phyloP scores from a whole-genome alignment of 2,113 vertebrate species.

The Arvicanthis niloticus region DNA sequence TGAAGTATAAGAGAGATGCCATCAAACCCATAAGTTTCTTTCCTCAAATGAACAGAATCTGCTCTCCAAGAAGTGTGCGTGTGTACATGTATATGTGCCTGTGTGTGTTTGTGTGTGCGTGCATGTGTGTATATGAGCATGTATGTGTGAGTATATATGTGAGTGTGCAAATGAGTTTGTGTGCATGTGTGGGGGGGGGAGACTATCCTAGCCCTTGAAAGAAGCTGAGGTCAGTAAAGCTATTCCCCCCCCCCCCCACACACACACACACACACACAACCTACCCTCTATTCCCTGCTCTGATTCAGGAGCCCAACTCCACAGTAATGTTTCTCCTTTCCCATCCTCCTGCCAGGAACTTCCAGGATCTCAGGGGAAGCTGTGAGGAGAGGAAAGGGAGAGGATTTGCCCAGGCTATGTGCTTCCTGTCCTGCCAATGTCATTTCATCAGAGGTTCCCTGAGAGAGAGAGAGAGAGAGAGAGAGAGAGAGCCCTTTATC shows the following conservation, averaged over 20 bases:
- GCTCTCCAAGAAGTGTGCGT: not conserved
- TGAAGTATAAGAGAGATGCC: slow-evolving; percentile 54
- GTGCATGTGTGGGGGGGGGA: not conserved
- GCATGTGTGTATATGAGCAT: not conserved
- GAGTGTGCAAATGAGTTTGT: not conserved
- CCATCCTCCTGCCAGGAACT: slow-evolving; percentile 47
- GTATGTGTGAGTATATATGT: not conserved
- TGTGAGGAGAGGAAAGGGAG: not conserved
- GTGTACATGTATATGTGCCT: not conserved
- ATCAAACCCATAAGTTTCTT: slow-evolving; percentile 59
- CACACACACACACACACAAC: not conserved
- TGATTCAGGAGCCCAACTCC: not conserved
- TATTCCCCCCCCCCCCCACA: not conserved
- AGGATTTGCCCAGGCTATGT: not conserved
- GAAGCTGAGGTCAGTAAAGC: not conserved
- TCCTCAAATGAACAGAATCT: slow-evolving; percentile 50
- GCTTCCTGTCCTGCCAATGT: not conserved
- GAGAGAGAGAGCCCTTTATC: not conserved
- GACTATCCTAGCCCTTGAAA: not conserved
- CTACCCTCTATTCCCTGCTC: not conserved
- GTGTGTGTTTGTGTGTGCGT: not conserved
- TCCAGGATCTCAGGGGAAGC: not conserved
- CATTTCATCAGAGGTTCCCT: not conserved
- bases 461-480: not conserved
- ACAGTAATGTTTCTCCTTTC: not conserved